Evolutionary conservation across 2,797 vertebrate genomes (phyloP).

Genomic region (Trichosurus vulpecula): DNA sequence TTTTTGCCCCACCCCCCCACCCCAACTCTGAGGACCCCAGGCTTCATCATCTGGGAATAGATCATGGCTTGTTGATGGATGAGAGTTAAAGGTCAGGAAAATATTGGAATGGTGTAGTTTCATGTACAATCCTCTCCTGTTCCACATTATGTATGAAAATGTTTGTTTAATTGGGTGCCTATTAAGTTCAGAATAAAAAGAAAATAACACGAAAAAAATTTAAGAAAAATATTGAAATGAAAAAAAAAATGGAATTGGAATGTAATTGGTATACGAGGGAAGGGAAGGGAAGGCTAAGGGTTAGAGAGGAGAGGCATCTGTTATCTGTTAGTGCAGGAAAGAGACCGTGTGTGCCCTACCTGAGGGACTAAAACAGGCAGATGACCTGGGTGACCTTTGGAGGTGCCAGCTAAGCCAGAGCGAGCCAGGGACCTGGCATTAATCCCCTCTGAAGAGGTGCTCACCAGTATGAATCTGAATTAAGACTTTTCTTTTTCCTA

Average conservation of each 20-base stretch:
- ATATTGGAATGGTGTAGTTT: background rate
- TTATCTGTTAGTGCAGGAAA: background rate
- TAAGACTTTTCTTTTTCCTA: constrained; percentile 64
- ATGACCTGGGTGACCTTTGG: background rate
- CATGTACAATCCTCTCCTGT: background rate
- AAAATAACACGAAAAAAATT: background rate
- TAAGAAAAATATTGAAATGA: background rate
- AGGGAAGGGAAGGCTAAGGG: background rate
- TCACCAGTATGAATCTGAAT: constrained; percentile 48
- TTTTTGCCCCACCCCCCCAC: background rate
- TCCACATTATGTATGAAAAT: background rate
- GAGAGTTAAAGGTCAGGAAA: background rate
- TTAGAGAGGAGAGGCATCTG: background rate
- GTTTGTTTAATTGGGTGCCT: background rate
- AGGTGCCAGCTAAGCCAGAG: background rate
- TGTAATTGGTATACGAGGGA: background rate
- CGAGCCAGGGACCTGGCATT: background rate
- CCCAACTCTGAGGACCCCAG: background rate
- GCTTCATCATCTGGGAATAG: background rate
- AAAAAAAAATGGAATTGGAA: no score
- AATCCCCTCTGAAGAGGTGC: background rate
- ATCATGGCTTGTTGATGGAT: background rate
- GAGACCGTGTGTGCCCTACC: background rate
- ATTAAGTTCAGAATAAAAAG: background rate
- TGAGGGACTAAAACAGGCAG: background rate